Conservation (phyloP, 2,888 invertebrate species). For the Perizoma flavofasciatum region DNA sequence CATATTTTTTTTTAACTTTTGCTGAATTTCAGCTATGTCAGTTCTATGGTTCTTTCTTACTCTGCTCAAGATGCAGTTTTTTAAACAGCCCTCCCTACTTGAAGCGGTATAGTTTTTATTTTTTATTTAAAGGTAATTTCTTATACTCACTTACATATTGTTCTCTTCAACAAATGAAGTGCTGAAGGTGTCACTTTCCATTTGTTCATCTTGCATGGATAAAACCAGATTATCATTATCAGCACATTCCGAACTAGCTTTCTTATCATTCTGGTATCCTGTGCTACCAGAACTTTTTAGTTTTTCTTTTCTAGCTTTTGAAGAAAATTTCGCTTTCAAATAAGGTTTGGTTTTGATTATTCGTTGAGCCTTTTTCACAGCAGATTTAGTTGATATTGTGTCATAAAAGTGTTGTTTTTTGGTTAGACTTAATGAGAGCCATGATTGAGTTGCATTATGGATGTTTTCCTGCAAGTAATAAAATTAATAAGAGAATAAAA, state of each 20-base stretch:
- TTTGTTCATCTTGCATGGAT: slow-evolving; percentile 11
- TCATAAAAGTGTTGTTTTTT: slow-evolving; percentile 56
- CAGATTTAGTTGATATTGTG: slow-evolving; percentile 29
- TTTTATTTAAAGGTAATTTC: too few species aligned
- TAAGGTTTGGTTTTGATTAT: slow-evolving; percentile 60
- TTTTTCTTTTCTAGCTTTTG: slow-evolving; percentile 2
- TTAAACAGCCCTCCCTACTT: too few species aligned
- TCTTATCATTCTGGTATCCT: slow-evolving; percentile 5
- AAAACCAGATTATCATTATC: not conserved
- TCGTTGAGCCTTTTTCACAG: slow-evolving; percentile 42
- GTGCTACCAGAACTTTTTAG: slow-evolving; percentile 2
- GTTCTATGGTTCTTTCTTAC: too few species aligned
- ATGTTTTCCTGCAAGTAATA: slow-evolving; percentile 45
- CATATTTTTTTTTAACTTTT: too few species aligned
- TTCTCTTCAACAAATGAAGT: slow-evolving; percentile 10
- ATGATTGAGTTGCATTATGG: slow-evolving; percentile 62
- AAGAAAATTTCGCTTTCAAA: slow-evolving; percentile 46
- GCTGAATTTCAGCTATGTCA: too few species aligned
- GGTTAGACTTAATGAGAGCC: slow-evolving; percentile 56
- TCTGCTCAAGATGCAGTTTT: too few species aligned
- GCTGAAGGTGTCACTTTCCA: slow-evolving; percentile 9
- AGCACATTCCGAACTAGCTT: not conserved
- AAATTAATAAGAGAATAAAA: not conserved
- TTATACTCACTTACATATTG: slow-evolving; percentile 3
- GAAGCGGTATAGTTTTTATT: too few species aligned